Conservation (phyloP, 2,113 vertebrate genomes). For the Trematomus loennbergii region DNA sequence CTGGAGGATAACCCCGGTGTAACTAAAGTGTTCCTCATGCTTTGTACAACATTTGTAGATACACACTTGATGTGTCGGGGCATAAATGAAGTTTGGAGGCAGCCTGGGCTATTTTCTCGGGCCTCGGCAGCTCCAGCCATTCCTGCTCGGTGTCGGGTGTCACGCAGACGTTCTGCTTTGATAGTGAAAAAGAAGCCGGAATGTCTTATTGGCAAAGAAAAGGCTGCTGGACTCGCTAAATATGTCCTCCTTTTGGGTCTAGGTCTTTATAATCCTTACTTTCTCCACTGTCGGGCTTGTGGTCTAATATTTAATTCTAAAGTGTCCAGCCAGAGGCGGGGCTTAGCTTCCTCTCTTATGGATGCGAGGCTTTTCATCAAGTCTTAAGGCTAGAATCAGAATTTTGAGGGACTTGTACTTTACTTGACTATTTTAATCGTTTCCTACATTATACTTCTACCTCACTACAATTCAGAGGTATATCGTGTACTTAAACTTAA, state of each 20-base stretch:
- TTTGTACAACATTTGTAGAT: not conserved
- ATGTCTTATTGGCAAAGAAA: constrained; percentile 10
- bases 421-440: too few relatives aligned
- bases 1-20: not conserved
- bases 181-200: constrained; percentile 15
- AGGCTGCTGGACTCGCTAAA: not conserved
- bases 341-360: constrained; percentile 37
- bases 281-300: constrained; percentile 10
- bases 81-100: constrained; percentile 30
- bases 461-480: too few relatives aligned
- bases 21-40: not conserved
- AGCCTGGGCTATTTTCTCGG: constrained; percentile 45
- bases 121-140: constrained; percentile 67
- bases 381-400: not conserved
- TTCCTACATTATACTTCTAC: too few relatives aligned
- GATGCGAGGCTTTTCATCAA: constrained; percentile 20
- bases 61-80: not conserved
- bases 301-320: constrained; percentile 24
- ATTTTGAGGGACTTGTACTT: too few relatives aligned
- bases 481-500: too few relatives aligned
- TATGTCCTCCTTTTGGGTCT: not conserved
- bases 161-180: constrained; percentile 28
- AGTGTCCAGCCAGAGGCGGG: constrained; percentile 38
- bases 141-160: constrained; percentile 75
- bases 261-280: not conserved